These are phyloP conservation scores for Amblyjoppa proteus DNA, from an alignment of 2,888 invertebrate species.

Conservation along the genomic window DNA sequence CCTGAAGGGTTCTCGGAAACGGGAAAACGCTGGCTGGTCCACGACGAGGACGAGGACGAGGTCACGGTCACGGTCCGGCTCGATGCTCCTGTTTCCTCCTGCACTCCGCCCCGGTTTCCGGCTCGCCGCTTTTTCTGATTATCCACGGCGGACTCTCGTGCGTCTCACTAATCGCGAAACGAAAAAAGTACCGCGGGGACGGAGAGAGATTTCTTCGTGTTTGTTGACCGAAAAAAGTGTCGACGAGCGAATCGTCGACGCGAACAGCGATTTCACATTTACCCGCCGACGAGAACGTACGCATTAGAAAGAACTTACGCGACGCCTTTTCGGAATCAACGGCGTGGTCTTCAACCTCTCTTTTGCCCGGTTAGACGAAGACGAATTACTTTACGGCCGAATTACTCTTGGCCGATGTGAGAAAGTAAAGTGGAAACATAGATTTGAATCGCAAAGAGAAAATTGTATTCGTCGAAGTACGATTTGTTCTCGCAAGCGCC, in stretches of 20 bases:
- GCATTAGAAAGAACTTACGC: not conserved
- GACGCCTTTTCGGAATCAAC: not conserved
- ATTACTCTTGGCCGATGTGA: too few relatives aligned
- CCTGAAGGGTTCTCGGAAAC: conserved; percentile 5
- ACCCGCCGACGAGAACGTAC: not conserved
- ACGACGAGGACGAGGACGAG: conserved; percentile 45
- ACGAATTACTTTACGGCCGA: not conserved
- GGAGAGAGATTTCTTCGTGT: conserved; percentile 19
- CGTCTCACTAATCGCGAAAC: conserved; percentile 37
- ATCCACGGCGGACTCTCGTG: not conserved
- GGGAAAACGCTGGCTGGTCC: conserved; percentile 33
- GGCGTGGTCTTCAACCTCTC: not conserved
- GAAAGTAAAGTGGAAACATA: too few relatives aligned
- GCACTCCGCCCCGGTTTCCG: not conserved
- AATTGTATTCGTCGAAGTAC: too few relatives aligned
- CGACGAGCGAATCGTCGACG: not conserved
- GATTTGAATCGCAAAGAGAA: too few relatives aligned
- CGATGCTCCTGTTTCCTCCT: conserved; percentile 23
- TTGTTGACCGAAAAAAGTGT: conserved; percentile 40
- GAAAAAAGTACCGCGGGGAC: conserved; percentile 39
- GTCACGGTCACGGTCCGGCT: conserved; percentile 61
- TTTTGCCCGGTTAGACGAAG: not conserved
- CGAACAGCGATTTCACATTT: not conserved
- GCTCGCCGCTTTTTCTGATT: conserved; percentile 7
- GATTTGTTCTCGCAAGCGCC: too few relatives aligned